Evolutionary conservation across 2,888 invertebrate genomes (phyloP), one percentile per base, ranked within the genome.

Genomic region (Aleiodes alternator): DNA sequence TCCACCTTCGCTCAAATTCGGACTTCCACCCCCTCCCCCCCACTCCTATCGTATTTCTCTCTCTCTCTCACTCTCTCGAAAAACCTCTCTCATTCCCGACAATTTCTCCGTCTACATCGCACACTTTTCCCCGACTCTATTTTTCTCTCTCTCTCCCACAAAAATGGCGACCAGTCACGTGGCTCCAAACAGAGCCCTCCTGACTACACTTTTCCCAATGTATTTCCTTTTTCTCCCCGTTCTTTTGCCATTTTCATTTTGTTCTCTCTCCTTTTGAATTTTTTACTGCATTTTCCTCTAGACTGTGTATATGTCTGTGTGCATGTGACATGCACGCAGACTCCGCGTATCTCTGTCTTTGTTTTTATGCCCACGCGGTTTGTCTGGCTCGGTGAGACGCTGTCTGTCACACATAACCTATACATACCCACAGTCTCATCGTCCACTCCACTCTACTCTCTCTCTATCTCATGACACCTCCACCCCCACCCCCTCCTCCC

Each of bases 81-180:
- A 29, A 50, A 55, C 55, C 7, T 70, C 57, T 76, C 78, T 75
- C 76, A 74, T 76, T 74, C 76, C 66, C 34, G 8, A 53, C 70
- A 11, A 29, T 56, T 16, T 29, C 55, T n/a, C 38, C 6, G 16
- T 53, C 53, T 16, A 53, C 11, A 16, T 16, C 14, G 3, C 14
- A 53, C 53, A 53, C 53, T 53, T 16, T 14, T 16, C 14, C 50
- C 34, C 48, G 5, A 3, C 8, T 57, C 31, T 72, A n/a, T 73
- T 57, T 57, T 56, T 23, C 6, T 59, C 68, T 57, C 68, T 23
- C 6, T 59, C 51, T 50, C 23, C 8, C 8, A 50, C 59, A 50
- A 87, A 87, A 85, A 88, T 88, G 88, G 88, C 88, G 85, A 79
- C 81, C 77, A 77, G 83, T 85, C 84, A 85, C 84, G 84, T 83